Evolutionary conservation across 1,140 invertebrate genomes (phyloP).

Genomic region (Physella acuta): DNA sequence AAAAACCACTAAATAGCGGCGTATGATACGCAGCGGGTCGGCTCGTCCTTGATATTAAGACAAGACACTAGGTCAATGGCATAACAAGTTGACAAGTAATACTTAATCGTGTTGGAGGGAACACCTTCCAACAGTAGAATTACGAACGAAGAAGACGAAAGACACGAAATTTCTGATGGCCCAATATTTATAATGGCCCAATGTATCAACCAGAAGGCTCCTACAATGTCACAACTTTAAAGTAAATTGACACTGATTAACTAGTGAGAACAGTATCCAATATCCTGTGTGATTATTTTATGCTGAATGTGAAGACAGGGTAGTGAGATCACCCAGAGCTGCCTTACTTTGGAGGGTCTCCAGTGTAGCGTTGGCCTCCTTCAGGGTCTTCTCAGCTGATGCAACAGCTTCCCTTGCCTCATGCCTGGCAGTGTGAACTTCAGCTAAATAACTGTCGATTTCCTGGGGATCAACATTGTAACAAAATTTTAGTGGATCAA

Average conservation of each 20-base stretch:
- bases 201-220: background rate
- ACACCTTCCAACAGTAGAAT: no score
- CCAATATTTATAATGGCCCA: background rate
- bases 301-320: background rate
- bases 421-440: slow-evolving; percentile 72
- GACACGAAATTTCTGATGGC: no score
- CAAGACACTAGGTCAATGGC: no score
- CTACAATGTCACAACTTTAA: background rate
- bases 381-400: slow-evolving; percentile 79
- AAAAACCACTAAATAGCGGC: no score
- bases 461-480: slow-evolving; percentile 44
- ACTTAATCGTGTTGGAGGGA: no score
- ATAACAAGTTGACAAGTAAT: no score
- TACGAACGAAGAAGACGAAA: no score
- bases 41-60: no score
- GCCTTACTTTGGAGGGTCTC: slow-evolving; percentile 75
- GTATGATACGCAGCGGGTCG: no score
- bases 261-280: background rate
- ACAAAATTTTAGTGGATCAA: background rate
- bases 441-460: slow-evolving; percentile 69
- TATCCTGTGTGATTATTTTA: background rate
- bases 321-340: background rate
- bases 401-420: slow-evolving; percentile 80
- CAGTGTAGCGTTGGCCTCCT: slow-evolving; percentile 83
- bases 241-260: background rate